phyloP scores from a whole-genome alignment of 2,113 vertebrate genomes.

The Ctenomys sociabilis region DNA sequence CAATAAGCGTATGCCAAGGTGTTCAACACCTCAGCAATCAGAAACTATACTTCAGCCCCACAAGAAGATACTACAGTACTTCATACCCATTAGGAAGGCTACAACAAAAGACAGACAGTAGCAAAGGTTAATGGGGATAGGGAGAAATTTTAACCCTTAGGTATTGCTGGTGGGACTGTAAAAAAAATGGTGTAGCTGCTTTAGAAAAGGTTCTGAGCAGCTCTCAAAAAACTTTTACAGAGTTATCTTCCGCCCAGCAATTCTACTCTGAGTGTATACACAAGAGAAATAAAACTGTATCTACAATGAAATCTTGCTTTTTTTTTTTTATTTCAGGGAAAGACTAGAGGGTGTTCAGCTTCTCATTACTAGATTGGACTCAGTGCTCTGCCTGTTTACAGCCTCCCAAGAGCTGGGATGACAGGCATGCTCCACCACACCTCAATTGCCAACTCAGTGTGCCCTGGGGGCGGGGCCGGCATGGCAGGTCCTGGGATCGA shows the following conservation, averaged over 20 bases:
- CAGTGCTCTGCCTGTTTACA: no score
- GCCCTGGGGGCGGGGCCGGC: no score
- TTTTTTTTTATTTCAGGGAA: no score
- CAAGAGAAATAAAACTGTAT: neutral
- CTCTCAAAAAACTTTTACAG: neutral
- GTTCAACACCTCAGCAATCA: neutral
- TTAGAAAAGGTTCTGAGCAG: neutral
- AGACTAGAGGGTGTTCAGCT: no score
- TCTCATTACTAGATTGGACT: no score
- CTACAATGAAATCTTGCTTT: neutral
- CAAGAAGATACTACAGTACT: neutral
- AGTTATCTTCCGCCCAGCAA: neutral
- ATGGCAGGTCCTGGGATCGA: no score
- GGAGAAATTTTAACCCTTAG: neutral
- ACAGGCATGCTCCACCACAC: no score
- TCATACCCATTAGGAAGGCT: neutral
- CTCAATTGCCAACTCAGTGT: no score
- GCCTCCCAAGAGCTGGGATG: no score
- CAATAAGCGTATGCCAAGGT: neutral
- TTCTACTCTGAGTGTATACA: neutral
- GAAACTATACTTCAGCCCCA: slow-evolving; percentile 3
- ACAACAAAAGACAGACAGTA: slow-evolving; percentile 26
- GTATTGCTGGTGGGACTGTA: neutral
- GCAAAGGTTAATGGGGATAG: neutral
- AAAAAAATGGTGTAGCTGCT: neutral